phyloP scores from a whole-genome alignment of 2,888 invertebrate species.

The Mesodorylaimus sp. region DNA sequence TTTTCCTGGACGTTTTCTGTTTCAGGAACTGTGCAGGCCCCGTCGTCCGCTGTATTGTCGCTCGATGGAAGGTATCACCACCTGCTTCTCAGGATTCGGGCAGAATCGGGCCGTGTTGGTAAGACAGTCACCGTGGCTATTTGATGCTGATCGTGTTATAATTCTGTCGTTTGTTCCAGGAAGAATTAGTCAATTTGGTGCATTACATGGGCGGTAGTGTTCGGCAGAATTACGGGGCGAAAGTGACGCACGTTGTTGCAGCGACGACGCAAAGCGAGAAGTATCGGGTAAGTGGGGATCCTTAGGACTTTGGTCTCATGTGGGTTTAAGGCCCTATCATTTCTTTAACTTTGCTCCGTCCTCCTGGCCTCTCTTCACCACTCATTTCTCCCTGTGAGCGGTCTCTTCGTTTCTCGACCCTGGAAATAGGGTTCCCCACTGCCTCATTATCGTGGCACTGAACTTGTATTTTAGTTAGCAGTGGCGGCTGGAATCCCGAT shows the following conservation, averaged over 20 bases:
- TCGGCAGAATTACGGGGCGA: constrained; percentile 65
- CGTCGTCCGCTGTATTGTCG: constrained; percentile 62
- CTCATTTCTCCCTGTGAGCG: too few relatives aligned
- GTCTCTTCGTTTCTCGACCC: too few relatives aligned
- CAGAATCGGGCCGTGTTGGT: constrained; percentile 55
- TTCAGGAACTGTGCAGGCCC: too few relatives aligned
- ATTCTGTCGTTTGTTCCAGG: constrained; percentile 40
- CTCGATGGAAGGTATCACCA: constrained; percentile 66
- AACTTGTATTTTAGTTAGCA: constrained; percentile 62
- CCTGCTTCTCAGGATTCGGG: constrained; percentile 78
- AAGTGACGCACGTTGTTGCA: constrained; percentile 80
- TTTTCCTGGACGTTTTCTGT: too few relatives aligned
- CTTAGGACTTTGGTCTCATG: too few relatives aligned
- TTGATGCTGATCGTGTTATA: constrained; percentile 8
- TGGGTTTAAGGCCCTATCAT: too few relatives aligned
- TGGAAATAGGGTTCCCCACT: too few relatives aligned
- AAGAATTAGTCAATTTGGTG: constrained; percentile 63
- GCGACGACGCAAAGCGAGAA: constrained; percentile 72
- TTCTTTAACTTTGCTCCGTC: too few relatives aligned
- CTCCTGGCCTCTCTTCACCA: too few relatives aligned
- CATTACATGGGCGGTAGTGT: constrained; percentile 94
- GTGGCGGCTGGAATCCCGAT: constrained; percentile 71
- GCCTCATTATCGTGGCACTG: too few relatives aligned
- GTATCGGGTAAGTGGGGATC: constrained; percentile 47
- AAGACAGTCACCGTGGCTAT: neutral